These are phyloP conservation scores for Listrodromus nycthemerus DNA, from an alignment of 2,888 invertebrate species.

Conservation along the genomic window DNA sequence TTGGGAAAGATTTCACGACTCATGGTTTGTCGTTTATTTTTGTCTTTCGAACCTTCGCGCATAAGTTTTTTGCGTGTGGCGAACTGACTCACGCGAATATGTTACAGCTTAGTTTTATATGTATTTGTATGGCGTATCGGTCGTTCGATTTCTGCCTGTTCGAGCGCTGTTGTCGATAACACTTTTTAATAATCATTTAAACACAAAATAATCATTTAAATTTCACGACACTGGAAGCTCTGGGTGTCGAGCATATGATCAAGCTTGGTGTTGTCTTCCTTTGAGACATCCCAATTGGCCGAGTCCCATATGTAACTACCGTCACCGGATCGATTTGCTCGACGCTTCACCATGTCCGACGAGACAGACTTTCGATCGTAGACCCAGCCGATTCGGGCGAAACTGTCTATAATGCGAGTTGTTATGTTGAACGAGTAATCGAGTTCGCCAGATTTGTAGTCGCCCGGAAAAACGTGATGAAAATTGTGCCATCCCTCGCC, in stretches of 20 bases:
- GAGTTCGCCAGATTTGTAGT: constrained; percentile 87
- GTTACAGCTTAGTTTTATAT: too few species aligned
- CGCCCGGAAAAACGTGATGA: constrained; percentile 90
- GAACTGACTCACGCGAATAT: too few species aligned
- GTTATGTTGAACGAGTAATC: constrained; percentile 89
- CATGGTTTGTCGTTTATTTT: too few species aligned
- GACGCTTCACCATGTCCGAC: constrained; percentile 86
- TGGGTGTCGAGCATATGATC: constrained; percentile 85
- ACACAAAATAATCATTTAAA: too few species aligned
- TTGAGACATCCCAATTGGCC: constrained; percentile 87
- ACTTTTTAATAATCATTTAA: too few species aligned
- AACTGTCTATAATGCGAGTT: constrained; percentile 92
- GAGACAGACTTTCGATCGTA: constrained; percentile 90
- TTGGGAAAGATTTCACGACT: too few species aligned
- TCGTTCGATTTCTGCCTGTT: too few species aligned
- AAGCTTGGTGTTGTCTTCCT: constrained; percentile 86
- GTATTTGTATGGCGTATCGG: too few species aligned
- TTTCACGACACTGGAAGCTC: too few species aligned
- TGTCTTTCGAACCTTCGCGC: too few species aligned
- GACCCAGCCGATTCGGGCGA: constrained; percentile 92
- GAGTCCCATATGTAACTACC: constrained; percentile 88
- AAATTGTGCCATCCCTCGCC: constrained; percentile 96
- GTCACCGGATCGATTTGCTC: constrained; percentile 87
- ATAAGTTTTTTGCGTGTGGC: too few species aligned
- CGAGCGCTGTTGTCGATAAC: too few species aligned